Conservation (phyloP, 1,140 invertebrate genomes). For the Leptonema lineaticorne region DNA sequence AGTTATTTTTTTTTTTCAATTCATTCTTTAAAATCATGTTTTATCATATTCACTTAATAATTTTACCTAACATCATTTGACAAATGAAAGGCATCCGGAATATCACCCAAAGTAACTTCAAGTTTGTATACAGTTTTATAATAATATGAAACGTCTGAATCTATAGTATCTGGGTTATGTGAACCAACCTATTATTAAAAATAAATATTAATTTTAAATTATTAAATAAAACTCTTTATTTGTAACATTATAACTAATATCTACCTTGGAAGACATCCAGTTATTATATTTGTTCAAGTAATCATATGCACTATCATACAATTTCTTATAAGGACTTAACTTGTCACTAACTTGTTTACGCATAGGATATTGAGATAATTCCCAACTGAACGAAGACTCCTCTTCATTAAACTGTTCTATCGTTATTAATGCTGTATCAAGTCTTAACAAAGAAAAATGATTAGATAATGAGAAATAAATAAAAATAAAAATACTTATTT, state of each 20-base stretch:
- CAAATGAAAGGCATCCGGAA: constrained; percentile 65
- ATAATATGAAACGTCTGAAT: constrained; percentile 75
- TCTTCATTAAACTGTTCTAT: constrained; percentile 92
- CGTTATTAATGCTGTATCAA: constrained; percentile 70
- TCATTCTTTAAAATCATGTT: not conserved
- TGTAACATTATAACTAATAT: not conserved
- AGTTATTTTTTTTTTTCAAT: not conserved
- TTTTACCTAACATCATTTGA: constrained; percentile 61
- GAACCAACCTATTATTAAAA: constrained; percentile 64
- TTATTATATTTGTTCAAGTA: constrained; percentile 80
- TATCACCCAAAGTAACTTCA: constrained; percentile 80
- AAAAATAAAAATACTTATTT: constrained; percentile 3
- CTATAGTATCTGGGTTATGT: constrained; percentile 87
- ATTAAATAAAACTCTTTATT: not conserved
- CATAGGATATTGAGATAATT: constrained; percentile 85
- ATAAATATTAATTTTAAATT: not conserved
- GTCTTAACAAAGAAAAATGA: constrained; percentile 44
- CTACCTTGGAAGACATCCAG: constrained; percentile 78
- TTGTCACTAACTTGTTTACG: constrained; percentile 74
- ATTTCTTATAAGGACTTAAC: constrained; percentile 79
- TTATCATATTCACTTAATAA: not conserved
- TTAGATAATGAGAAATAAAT: constrained; percentile 5
- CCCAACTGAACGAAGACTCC: constrained; percentile 87
- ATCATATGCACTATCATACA: constrained; percentile 86
- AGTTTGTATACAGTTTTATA: constrained; percentile 85